Evolutionary conservation across 2,888 invertebrate species (phyloP), one percentile per base, ranked within the genome.

Genomic region (Idaea straminata): DNA sequence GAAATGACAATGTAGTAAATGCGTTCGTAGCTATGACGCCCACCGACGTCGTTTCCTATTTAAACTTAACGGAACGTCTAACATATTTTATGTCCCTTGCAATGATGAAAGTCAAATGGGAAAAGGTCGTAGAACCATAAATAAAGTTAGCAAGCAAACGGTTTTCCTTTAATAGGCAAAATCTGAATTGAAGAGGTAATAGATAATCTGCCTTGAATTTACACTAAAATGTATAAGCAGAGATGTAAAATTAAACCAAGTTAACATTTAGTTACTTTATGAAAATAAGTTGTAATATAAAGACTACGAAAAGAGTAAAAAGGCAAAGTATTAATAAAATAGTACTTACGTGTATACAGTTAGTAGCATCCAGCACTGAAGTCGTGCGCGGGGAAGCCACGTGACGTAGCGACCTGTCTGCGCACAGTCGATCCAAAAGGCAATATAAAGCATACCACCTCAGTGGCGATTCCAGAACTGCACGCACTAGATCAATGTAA

Each of bases 341-440:
- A 63, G 70, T 87, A 94, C 94, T 94, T 83, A 94, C 94, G 94
- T 94, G 94, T 93, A 94, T 94, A 94, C 93, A 94, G 94, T 94
- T 94, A 94, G 94, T 94, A 94, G 94, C 94, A 94, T 94, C 94
- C 94, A 94, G 94, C 92, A 93, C 93, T 89, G 92, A 76, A 91
- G 89, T 91, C 88, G 92, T 90, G 92, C 93, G 92, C 93, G 89
- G 92, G 93, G 93, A 91, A 93, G 93, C 93, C 93, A 93, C 93
- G 92, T 89, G 88, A 92, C 92, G 93, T 92, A 93, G 93, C 93
- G 93, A 93, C 93, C 93, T 87, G 88, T 88, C 91, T 92, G 93
- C 93, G 93, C 93, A 91, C 92, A 91, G 92, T 93, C 92, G 92
- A 92, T 89, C 91, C 91, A 91, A 92, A 86, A 87, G 85, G 86